A percentile compares a stretch with the other conserved stretches of the same genome.
phyloP scores from a whole-genome alignment of 2,113 vertebrate species.

The Passer domesticus region DNA sequence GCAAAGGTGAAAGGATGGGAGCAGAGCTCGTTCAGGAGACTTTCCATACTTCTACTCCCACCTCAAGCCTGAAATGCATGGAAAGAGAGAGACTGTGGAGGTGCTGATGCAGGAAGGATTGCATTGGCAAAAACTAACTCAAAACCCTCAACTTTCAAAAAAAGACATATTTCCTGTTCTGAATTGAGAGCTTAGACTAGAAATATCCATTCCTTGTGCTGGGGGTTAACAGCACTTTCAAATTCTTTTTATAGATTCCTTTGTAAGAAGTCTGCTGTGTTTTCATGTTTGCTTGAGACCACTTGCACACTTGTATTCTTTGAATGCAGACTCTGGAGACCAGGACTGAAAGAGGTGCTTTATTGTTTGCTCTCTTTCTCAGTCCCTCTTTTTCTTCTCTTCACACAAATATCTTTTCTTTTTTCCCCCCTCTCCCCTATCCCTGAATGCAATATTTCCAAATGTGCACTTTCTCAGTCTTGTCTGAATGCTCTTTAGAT shows the following conservation, averaged over 20 bases:
- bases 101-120: not conserved
- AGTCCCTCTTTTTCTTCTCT: not conserved
- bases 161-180: not conserved
- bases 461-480: constrained; percentile 39
- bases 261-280: not conserved
- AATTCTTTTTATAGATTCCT: not conserved
- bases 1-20: not conserved
- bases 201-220: not conserved
- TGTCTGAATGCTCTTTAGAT: constrained; percentile 40
- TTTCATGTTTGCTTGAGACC: not conserved
- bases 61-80: not conserved
- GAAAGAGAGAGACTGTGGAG: not conserved
- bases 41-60: not conserved
- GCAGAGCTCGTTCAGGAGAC: not conserved
- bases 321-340: not conserved
- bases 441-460: constrained; percentile 44
- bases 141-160: not conserved
- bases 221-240: not conserved
- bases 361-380: not conserved
- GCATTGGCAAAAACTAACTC: not conserved
- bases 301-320: not conserved
- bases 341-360: not conserved
- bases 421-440: not conserved
- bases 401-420: not conserved
- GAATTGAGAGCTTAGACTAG: not conserved